Evolutionary conservation across 2,888 invertebrate species (phyloP).

Genomic region (Notodromas monacha): DNA sequence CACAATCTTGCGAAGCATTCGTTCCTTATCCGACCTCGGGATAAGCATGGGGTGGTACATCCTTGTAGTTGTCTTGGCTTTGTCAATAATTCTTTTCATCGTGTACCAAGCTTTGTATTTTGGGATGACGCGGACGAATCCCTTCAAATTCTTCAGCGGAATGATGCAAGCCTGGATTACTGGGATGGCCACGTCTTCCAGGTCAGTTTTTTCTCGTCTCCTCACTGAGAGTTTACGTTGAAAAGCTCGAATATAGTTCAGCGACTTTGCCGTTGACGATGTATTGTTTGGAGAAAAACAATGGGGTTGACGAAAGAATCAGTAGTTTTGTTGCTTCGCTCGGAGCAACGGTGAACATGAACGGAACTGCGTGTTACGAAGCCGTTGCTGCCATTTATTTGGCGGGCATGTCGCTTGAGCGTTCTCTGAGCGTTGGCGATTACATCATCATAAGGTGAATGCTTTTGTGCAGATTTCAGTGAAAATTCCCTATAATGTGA

Average conservation of each 20-base stretch:
- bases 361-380: conserved; percentile 58
- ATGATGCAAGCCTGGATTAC: conserved; percentile 30
- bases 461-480: too few relatives aligned
- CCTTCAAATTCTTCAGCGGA: conserved; percentile 23
- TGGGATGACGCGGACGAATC: conserved; percentile 23
- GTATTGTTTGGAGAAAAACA: conserved; percentile 29
- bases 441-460: conserved; percentile 52
- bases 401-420: conserved; percentile 54
- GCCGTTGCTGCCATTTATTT: conserved; percentile 56
- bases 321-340: conserved; percentile 49
- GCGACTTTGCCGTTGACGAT: conserved; percentile 32
- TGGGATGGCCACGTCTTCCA: conserved; percentile 62
- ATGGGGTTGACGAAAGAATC: conserved; percentile 26
- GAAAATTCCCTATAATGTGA: too few relatives aligned
- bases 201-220: too few relatives aligned
- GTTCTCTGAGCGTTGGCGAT: conserved; percentile 42
- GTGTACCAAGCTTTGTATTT: conserved; percentile 45
- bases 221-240: too few relatives aligned
- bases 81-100: too few relatives aligned
- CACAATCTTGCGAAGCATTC: too few relatives aligned
- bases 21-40: too few relatives aligned
- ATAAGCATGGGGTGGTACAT: too few relatives aligned
- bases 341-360: conserved; percentile 74
- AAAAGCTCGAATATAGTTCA: conserved; percentile 20
- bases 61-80: too few relatives aligned